Evolutionary conservation across 2,797 vertebrate species (phyloP).

Genomic region (Periophthalmus magnuspinnatus): DNA sequence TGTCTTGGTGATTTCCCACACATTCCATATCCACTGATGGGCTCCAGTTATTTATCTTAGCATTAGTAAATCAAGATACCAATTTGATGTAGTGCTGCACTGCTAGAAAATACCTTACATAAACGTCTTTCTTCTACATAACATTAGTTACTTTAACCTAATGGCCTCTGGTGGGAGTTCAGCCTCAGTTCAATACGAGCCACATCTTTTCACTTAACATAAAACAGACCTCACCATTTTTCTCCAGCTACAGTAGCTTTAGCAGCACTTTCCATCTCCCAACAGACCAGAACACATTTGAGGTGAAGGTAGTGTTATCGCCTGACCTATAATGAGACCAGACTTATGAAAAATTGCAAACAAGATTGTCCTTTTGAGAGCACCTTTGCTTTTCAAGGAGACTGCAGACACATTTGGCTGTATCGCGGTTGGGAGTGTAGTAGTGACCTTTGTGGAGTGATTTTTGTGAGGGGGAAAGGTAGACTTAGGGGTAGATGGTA

Average conservation of each 20-base stretch:
- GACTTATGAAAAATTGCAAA: constrained; percentile 11
- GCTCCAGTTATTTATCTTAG: no score
- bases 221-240: neutral
- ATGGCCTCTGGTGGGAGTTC: neutral
- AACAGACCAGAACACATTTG: neutral
- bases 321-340: neutral
- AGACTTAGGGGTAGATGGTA: constrained; percentile 41
- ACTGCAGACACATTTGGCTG: constrained; percentile 18
- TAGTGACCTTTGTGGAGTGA: constrained; percentile 34
- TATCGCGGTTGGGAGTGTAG: constrained; percentile 20
- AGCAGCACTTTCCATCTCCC: neutral
- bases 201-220: neutral
- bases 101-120: no score
- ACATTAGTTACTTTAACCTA: neutral
- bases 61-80: no score
- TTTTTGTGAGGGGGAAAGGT: constrained; percentile 22
- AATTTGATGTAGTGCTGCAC: no score
- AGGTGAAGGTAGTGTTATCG: constrained; percentile 7
- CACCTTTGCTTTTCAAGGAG: constrained; percentile 18
- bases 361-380: constrained; percentile 7
- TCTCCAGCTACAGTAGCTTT: neutral
- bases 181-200: neutral
- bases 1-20: no score
- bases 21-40: no score
- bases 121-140: no score